A percentile compares a stretch with the other conserved stretches of the same genome.
Evolutionary conservation across 2,113 vertebrate genomes (phyloP).

Genomic region (Prunella himalayana): DNA sequence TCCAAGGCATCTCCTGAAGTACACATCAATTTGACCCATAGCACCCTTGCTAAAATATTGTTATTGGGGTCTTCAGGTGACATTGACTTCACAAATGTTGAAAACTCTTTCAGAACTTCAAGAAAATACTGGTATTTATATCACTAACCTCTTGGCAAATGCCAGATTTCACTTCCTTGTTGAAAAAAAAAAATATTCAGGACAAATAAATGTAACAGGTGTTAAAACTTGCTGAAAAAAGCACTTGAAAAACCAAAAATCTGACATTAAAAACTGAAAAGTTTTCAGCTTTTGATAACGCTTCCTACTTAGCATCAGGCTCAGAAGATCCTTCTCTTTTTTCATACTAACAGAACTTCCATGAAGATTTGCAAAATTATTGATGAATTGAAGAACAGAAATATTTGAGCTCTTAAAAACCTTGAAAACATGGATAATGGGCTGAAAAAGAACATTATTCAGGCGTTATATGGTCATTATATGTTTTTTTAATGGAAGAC

Average conservation of each 20-base stretch:
- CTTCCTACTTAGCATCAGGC: background rate
- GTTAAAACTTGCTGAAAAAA: background rate
- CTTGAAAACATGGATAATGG: background rate
- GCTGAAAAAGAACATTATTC: background rate
- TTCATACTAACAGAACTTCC: background rate
- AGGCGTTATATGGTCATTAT: background rate
- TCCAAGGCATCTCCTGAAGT: background rate
- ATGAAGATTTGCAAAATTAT: background rate
- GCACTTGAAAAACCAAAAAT: background rate
- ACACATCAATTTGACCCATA: background rate
- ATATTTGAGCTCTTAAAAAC: background rate
- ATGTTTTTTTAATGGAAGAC: background rate
- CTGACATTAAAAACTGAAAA: background rate
- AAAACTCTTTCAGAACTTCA: background rate
- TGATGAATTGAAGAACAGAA: background rate
- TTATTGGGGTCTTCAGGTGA: background rate
- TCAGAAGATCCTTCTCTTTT: background rate
- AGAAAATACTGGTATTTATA: background rate
- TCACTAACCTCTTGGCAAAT: background rate
- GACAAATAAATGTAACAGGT: background rate
- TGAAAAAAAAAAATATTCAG: background rate
- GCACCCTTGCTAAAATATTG: background rate
- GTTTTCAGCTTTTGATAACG: background rate
- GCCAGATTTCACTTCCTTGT: background rate
- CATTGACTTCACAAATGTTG: background rate